phyloP scores from a whole-genome alignment of 2,888 invertebrate genomes.

The Corbicula japonica region DNA sequence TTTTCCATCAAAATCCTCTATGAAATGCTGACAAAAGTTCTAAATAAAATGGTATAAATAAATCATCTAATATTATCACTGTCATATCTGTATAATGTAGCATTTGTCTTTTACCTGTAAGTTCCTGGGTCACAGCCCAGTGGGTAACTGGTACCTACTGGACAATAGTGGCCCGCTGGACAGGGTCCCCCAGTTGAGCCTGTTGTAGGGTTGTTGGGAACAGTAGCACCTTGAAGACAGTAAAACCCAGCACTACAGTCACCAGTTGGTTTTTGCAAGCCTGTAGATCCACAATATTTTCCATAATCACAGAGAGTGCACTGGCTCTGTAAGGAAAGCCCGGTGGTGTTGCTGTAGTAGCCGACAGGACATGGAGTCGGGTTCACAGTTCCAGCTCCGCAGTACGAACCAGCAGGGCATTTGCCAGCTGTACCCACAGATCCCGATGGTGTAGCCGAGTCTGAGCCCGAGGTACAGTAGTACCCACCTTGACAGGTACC shows the following conservation, averaged over 20 bases:
- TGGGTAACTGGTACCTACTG: conserved; percentile 79
- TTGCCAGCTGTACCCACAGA: conserved; percentile 81
- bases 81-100: neutral
- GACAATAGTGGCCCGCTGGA: conserved; percentile 83
- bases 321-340: conserved; percentile 68
- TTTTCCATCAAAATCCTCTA: no score
- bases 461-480: conserved; percentile 80
- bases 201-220: conserved; percentile 79
- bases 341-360: conserved; percentile 80
- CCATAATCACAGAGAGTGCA: conserved; percentile 73
- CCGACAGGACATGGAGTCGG: conserved; percentile 80
- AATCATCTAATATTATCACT: no score
- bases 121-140: conserved; percentile 79
- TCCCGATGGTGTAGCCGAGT: conserved; percentile 76
- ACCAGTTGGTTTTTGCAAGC: conserved; percentile 80
- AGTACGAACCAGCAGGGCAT: conserved; percentile 83
- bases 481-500: conserved; percentile 80
- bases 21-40: no score
- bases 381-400: conserved; percentile 73
- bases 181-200: conserved; percentile 82
- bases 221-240: conserved; percentile 76
- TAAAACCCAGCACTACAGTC: conserved; percentile 81
- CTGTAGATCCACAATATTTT: conserved; percentile 81
- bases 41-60: no score
- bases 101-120: conserved; percentile 61